Conservation (phyloP, 1,140 invertebrate species). For the Chrysoperla carnea region DNA sequence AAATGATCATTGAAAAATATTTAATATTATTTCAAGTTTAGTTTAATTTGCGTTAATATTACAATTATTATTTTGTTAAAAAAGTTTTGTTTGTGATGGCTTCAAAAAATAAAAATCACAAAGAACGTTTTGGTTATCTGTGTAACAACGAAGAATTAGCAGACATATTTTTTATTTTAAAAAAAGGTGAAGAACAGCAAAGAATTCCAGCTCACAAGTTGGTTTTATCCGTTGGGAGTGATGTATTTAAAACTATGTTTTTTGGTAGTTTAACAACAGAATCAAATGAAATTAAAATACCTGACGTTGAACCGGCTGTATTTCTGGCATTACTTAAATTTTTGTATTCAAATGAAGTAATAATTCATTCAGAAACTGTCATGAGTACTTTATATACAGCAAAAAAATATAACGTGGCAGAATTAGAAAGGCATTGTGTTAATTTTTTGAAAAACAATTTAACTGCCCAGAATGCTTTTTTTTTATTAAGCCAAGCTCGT, state of each 20-base stretch:
- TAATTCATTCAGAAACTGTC: slow-evolving; percentile 69
- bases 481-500: slow-evolving; percentile 59
- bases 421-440: slow-evolving; percentile 68
- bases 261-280: slow-evolving; percentile 53
- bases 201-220: slow-evolving; percentile 75
- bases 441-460: slow-evolving; percentile 69
- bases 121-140: too few relatives aligned
- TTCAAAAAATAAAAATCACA: too few relatives aligned
- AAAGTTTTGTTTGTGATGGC: too few relatives aligned
- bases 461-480: slow-evolving; percentile 70
- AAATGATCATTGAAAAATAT: neutral
- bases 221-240: slow-evolving; percentile 62
- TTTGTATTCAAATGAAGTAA: slow-evolving; percentile 71
- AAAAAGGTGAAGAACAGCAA: slow-evolving; percentile 45
- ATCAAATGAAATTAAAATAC: too few relatives aligned
- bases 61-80: too few relatives aligned
- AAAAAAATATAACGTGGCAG: slow-evolving; percentile 74
- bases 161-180: too few relatives aligned
- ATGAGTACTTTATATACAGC: slow-evolving; percentile 77
- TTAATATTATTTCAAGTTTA: neutral
- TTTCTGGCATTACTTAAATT: slow-evolving; percentile 54
- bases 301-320: slow-evolving; percentile 65
- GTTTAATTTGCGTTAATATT: too few relatives aligned
- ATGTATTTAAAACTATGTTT: slow-evolving; percentile 80
- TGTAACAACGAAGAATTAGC: too few relatives aligned